A percentile compares a stretch with the other conserved stretches of the same genome.
Evolutionary conservation across 2,797 vertebrate species (phyloP).

Genomic region (Chelon auratus): DNA sequence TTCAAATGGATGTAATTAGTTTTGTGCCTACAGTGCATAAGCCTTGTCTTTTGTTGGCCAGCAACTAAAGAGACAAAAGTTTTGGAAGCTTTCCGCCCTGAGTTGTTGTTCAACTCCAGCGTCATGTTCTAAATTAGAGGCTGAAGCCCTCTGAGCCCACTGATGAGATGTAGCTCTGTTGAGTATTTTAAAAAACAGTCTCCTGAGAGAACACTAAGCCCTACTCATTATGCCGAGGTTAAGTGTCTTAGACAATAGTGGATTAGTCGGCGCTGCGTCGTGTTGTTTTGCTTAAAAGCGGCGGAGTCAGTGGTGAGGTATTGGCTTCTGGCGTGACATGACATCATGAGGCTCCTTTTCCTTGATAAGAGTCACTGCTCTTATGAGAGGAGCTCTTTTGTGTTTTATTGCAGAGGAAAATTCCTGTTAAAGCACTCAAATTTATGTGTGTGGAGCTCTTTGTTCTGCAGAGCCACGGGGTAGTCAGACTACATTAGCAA

Average conservation of each 20-base stretch:
- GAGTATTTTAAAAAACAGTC: constrained; percentile 18
- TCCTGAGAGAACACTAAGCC: constrained; percentile 33
- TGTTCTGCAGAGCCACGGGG: constrained; percentile 52
- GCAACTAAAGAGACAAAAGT: not conserved
- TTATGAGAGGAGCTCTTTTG: constrained; percentile 29
- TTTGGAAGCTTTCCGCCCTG: not conserved
- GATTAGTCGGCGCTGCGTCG: constrained; percentile 20
- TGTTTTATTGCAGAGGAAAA: constrained; percentile 30
- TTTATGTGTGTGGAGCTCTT: constrained; percentile 37
- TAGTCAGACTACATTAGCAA: constrained; percentile 32
- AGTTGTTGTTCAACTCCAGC: constrained; percentile 6
- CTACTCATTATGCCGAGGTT: constrained; percentile 45
- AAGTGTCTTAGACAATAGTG: constrained; percentile 37
- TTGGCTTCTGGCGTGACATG: constrained; percentile 43
- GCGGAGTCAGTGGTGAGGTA: constrained; percentile 30
- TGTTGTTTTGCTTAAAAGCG: constrained; percentile 41
- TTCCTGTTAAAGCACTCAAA: constrained; percentile 22
- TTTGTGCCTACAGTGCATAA: too few species aligned
- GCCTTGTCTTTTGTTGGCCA: too few species aligned
- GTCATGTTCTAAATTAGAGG: constrained; percentile 14
- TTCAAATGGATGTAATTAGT: too few species aligned
- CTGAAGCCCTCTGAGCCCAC: constrained; percentile 19
- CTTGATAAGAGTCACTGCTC: constrained; percentile 43
- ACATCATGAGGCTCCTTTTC: constrained; percentile 42
- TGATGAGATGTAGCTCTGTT: constrained; percentile 34